Evolutionary conservation across 2,797 vertebrate species (phyloP).

Genomic region (Chanos chanos): DNA sequence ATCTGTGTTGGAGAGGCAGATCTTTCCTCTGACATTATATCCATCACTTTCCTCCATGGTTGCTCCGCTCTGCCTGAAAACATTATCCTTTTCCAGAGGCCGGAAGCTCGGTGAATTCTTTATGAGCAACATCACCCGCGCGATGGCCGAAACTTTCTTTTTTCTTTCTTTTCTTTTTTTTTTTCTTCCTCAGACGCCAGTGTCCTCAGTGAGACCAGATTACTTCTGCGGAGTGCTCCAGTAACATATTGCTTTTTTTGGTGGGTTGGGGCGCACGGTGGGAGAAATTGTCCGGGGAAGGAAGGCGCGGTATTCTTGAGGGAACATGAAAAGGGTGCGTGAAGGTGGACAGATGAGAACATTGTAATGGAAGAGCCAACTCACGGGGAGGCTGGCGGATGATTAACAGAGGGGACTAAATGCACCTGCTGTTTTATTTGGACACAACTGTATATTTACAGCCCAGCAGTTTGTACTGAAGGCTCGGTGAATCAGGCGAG

Average conservation of each 20-base stretch:
- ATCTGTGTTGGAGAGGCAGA: slow-evolving; percentile 36
- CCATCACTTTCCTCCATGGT: slow-evolving; percentile 30
- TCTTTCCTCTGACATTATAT: slow-evolving; percentile 36
- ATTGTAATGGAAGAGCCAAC: slow-evolving; percentile 7
- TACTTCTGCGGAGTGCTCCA: no score
- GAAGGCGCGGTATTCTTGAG: no score
- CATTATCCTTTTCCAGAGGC: background rate
- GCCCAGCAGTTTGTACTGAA: slow-evolving; percentile 22
- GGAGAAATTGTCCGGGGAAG: no score
- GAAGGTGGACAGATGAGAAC: slow-evolving; percentile 19
- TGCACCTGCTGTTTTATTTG: slow-evolving; percentile 39
- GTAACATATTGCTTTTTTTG: no score
- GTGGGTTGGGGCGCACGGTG: no score
- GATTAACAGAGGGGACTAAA: slow-evolving; percentile 29
- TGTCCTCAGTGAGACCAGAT: no score
- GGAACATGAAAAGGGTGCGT: slow-evolving; percentile 1
- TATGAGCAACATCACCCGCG: slow-evolving; percentile 33
- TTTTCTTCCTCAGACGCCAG: background rate
- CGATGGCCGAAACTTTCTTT: no score
- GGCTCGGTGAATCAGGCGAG: slow-evolving; percentile 24
- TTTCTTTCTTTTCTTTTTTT: background rate
- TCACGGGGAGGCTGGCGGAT: slow-evolving; percentile 24
- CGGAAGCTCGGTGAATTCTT: background rate
- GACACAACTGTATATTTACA: slow-evolving; percentile 41
- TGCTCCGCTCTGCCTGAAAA: slow-evolving; percentile 14